A percentile compares a stretch with the other conserved stretches of the same genome.
Evolutionary conservation across 2,113 vertebrate genomes (phyloP).

Genomic region (Peucedramus taeniatus): DNA sequence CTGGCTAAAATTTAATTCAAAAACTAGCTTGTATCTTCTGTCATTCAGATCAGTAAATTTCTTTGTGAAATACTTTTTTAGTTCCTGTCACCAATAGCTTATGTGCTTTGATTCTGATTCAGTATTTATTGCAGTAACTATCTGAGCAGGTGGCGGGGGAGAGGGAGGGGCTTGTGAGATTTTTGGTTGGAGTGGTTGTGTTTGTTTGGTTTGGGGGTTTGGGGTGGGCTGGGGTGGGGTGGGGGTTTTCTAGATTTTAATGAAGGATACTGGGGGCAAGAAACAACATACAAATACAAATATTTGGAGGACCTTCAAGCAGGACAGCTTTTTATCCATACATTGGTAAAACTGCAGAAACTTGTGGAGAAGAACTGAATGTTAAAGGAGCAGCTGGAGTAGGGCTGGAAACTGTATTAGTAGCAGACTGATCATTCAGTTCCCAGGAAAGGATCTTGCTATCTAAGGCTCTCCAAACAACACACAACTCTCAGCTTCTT

Average conservation of each 20-base stretch:
- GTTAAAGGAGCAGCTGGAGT: not conserved
- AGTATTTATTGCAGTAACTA: not conserved
- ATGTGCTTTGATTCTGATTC: not conserved
- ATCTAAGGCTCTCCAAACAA: not conserved
- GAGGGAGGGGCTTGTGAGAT: not conserved
- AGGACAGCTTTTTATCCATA: not conserved
- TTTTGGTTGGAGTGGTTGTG: not conserved
- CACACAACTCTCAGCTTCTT: not conserved
- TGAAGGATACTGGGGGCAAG: not conserved
- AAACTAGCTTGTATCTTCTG: not conserved
- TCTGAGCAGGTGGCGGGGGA: rapidly evolving
- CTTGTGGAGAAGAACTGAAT: not conserved
- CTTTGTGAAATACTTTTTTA: not conserved
- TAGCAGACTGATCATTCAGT: not conserved
- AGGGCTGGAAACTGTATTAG: not conserved
- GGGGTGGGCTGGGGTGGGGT: rapidly evolving
- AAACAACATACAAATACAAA: not conserved
- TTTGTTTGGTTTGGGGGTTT: not conserved
- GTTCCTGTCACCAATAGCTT: not conserved
- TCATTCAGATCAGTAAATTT: not conserved
- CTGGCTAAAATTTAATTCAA: not conserved
- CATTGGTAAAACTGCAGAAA: not conserved
- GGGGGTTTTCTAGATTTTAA: not conserved
- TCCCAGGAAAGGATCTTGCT: not conserved
- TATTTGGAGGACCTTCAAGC: not conserved